Percentiles rank a stretch among this genome's conserved stretches.
phyloP scores from a whole-genome alignment of 2,113 vertebrate genomes.

The Haplochromis vanheusdeni region DNA sequence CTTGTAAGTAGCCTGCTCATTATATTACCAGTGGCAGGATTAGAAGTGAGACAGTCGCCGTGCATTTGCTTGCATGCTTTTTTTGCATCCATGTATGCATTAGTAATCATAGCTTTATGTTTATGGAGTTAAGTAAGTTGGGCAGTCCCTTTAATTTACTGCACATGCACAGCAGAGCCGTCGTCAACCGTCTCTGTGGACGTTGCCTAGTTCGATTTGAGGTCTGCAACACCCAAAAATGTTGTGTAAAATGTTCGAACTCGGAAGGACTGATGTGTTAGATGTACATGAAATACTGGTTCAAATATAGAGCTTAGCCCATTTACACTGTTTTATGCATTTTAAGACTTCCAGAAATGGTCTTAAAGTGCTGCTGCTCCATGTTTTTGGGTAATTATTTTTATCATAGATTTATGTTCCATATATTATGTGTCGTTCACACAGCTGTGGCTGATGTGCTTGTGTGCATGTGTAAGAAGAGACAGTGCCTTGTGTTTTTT shows the following conservation, averaged over 20 bases:
- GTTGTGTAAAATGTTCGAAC: background rate
- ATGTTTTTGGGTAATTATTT: background rate
- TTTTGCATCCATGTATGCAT: background rate
- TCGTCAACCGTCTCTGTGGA: background rate
- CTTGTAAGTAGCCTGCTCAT: constrained; percentile 57
- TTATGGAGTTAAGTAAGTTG: constrained; percentile 4
- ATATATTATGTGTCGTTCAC: background rate
- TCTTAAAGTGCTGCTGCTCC: background rate
- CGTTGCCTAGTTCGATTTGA: background rate
- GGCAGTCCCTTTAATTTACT: background rate
- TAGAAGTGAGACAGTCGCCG: background rate
- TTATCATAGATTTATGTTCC: background rate
- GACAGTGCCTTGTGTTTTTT: background rate
- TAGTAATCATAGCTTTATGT: background rate
- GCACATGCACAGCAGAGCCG: background rate
- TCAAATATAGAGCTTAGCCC: background rate
- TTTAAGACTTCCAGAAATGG: background rate
- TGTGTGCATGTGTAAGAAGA: background rate
- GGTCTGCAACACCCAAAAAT: background rate
- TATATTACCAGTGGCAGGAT: background rate
- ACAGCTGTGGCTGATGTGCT: background rate
- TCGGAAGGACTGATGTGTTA: background rate
- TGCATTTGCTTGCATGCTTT: background rate
- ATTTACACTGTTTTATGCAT: background rate
- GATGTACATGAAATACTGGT: background rate